Conservation (phyloP, 2,888 invertebrate species). For the Drosophila seclusa region DNA sequence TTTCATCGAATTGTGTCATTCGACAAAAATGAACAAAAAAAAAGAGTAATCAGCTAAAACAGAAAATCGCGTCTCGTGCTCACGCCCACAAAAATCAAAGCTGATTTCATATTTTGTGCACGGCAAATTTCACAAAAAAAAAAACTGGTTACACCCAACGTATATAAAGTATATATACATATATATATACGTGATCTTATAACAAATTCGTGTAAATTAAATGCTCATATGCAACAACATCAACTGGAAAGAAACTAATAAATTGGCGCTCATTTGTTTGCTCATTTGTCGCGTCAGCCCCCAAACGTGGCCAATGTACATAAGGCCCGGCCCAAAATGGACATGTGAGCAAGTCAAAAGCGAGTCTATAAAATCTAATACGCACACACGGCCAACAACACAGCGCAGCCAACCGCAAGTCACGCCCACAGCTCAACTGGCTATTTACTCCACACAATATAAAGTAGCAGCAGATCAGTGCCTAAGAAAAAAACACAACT, state of each 20-base stretch:
- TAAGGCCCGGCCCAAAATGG: conserved; percentile 71
- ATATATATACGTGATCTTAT: conserved; percentile 54
- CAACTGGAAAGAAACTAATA: conserved; percentile 41
- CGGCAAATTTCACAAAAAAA: conserved; percentile 36
- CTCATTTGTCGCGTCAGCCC: conserved; percentile 60
- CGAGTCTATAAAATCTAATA: conserved; percentile 78
- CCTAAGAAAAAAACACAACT: conserved; percentile 39
- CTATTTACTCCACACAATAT: conserved; percentile 41
- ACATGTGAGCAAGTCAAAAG: conserved; percentile 57
- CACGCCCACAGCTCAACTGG: conserved; percentile 64
- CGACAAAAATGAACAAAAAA: conserved; percentile 52
- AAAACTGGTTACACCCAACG: conserved; percentile 69
- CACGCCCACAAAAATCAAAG: conserved; percentile 67
- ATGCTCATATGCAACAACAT: conserved; percentile 34
- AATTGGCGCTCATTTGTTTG: conserved; percentile 72
- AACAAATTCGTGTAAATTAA: conserved; percentile 61
- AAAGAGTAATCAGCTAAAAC: conserved; percentile 8
- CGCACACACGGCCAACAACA: conserved; percentile 44
- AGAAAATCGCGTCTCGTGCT: conserved; percentile 50
- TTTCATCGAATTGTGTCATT: conserved; percentile 71
- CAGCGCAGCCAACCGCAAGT: conserved; percentile 37
- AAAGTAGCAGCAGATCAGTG: conserved; percentile 25
- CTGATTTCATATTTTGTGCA: conserved; percentile 69
- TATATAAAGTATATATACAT: conserved; percentile 11
- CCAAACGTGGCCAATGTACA: conserved; percentile 63